Conservation (phyloP, 1,140 invertebrate genomes). For the Penaeus chinensis region DNA sequence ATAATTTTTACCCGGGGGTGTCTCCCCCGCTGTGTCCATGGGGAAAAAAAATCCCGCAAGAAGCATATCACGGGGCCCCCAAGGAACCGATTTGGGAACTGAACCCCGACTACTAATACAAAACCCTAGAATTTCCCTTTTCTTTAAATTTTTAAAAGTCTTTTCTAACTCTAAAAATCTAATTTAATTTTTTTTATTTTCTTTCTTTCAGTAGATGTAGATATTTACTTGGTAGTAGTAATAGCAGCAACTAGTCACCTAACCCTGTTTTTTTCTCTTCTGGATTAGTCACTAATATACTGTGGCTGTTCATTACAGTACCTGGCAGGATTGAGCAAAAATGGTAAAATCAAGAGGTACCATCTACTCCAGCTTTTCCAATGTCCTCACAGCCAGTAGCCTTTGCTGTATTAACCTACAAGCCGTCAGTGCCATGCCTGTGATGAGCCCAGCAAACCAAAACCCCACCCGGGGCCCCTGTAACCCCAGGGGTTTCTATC, state of each 20-base stretch:
- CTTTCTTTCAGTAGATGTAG: neutral
- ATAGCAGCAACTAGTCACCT: conserved; percentile 32
- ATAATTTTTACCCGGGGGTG: conserved; percentile 11
- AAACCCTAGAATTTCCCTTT: conserved; percentile 21
- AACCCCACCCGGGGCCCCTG: conserved; percentile 33
- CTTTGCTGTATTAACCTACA: conserved; percentile 40
- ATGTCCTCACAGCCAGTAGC: conserved; percentile 39
- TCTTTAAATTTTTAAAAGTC: neutral
- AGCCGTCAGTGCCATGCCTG: conserved; percentile 40
- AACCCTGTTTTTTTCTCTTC: conserved; percentile 13
- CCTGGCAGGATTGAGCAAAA: conserved; percentile 13
- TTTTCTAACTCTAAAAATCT: too few relatives aligned
- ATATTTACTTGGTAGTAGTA: neutral
- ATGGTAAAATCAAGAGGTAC: conserved; percentile 29
- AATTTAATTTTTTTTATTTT: conserved; percentile 1
- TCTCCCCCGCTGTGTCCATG: conserved; percentile 17
- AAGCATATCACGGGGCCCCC: conserved; percentile 21
- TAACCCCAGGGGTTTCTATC: conserved; percentile 3
- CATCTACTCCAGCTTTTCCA: conserved; percentile 38
- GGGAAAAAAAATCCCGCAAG: conserved; percentile 2
- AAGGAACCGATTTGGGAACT: conserved; percentile 24
- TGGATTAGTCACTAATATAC: conserved; percentile 22
- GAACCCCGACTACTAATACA: conserved; percentile 15
- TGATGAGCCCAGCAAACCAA: conserved; percentile 40
- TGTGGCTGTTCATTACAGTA: conserved; percentile 36